These are phyloP conservation scores for Hormaphis cornu DNA, from an alignment of 1,140 invertebrate species.

Conservation along the genomic window DNA sequence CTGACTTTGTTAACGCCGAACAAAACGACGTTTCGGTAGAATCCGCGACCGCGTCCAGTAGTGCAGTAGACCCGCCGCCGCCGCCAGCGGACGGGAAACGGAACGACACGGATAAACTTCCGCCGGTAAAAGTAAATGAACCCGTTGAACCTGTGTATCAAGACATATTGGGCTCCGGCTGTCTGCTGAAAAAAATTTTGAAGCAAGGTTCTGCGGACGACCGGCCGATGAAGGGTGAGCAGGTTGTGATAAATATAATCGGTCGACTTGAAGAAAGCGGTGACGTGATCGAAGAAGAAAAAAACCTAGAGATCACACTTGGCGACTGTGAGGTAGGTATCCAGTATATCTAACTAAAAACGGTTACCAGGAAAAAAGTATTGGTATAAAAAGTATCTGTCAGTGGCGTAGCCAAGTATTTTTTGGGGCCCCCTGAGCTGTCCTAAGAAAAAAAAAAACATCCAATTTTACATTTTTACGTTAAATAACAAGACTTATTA, in stretches of 20 bases:
- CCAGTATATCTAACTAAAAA: no score
- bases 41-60: not conserved
- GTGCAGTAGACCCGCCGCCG: no score
- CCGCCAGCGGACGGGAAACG: not conserved
- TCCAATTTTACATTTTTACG: no score
- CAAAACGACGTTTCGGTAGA: not conserved
- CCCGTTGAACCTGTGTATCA: not conserved
- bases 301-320: conserved; percentile 58
- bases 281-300: conserved; percentile 55
- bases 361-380: no score
- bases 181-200: conserved; percentile 45
- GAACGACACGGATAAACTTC: not conserved
- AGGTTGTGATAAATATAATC: conserved; percentile 58
- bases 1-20: not conserved
- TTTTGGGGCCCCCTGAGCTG: no score
- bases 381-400: no score
- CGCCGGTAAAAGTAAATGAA: not conserved
- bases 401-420: no score
- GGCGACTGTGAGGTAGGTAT: conserved; percentile 68
- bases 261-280: conserved; percentile 51
- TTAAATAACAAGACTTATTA: no score
- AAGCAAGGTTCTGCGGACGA: conserved; percentile 49
- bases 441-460: no score
- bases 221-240: conserved; percentile 56
- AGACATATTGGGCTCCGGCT: conserved; percentile 11